Percentiles rank a stretch among this genome's conserved stretches.
Conservation (phyloP, 37 sponge, comb jelly and placozoan species). For the Bolinopsis microptera region DNA sequence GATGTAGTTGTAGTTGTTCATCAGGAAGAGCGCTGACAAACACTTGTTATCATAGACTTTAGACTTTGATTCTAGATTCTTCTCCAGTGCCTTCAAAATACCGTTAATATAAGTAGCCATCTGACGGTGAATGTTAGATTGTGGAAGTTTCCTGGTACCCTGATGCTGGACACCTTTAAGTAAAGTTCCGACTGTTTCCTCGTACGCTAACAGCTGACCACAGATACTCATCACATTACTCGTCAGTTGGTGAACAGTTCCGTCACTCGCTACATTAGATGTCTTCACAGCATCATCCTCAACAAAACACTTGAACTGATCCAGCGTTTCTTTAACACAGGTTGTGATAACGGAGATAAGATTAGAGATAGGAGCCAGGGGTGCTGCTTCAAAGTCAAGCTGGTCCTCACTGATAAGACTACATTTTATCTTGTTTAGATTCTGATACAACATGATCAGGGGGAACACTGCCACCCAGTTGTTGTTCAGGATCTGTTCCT, state of each 20-base stretch:
- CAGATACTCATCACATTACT: slow-evolving; percentile 53
- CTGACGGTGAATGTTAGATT: slow-evolving; percentile 1
- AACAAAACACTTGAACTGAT: slow-evolving; percentile 29
- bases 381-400: not conserved
- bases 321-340: slow-evolving; percentile 41
- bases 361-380: slow-evolving; percentile 17
- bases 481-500: slow-evolving; percentile 10
- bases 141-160: slow-evolving; percentile 28
- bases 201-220: not conserved
- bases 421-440: slow-evolving; percentile 21
- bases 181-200: slow-evolving; percentile 12
- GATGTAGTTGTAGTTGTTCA: slow-evolving; percentile 58
- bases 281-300: slow-evolving; percentile 17
- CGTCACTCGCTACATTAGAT: slow-evolving; percentile 21
- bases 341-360: slow-evolving; percentile 11
- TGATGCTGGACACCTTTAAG: slow-evolving; percentile 27
- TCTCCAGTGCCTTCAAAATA: slow-evolving; percentile 27
- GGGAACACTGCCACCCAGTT: slow-evolving; percentile 35
- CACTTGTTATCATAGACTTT: slow-evolving; percentile 45
- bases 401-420: slow-evolving; percentile 24
- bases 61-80: slow-evolving; percentile 22
- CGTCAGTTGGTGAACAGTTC: slow-evolving; percentile 46
- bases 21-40: slow-evolving; percentile 43
- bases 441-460: not conserved
- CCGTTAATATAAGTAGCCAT: slow-evolving; percentile 5